phyloP scores from a whole-genome alignment of 2,113 vertebrate species.

The Ailuropoda melanoleuca region DNA sequence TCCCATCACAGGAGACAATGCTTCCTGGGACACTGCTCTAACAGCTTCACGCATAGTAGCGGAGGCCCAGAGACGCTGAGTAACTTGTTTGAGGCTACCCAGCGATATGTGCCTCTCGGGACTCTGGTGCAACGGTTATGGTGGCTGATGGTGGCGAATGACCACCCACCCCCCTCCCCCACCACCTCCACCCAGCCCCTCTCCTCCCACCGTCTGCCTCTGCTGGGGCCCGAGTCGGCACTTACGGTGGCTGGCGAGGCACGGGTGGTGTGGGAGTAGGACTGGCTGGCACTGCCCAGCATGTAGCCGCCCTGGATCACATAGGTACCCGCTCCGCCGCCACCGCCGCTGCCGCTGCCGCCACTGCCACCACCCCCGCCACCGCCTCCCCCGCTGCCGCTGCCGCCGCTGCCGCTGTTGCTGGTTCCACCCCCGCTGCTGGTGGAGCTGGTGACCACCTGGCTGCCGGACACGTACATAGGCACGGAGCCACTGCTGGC shows the following conservation, averaged over 20 bases:
- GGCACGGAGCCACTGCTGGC: constrained; percentile 87
- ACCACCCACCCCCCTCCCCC: fast-evolving
- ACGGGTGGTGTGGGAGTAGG: constrained; percentile 91
- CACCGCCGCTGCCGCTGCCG: constrained; percentile 62
- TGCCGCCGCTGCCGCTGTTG: constrained; percentile 31
- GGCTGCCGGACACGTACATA: constrained; percentile 91
- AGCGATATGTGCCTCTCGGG: not conserved
- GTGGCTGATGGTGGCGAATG: fast-evolving
- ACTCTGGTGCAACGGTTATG: not conserved
- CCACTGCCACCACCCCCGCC: constrained; percentile 55
- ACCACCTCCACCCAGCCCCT: not conserved
- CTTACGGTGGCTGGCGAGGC: constrained; percentile 94
- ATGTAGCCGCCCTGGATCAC: constrained; percentile 91
- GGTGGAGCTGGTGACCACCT: constrained; percentile 84
- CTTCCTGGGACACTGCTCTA: not conserved
- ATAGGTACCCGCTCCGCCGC: constrained; percentile 83
- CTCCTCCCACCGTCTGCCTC: not conserved
- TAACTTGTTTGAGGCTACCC: not conserved
- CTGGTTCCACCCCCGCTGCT: constrained; percentile 66
- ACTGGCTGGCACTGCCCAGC: constrained; percentile 90
- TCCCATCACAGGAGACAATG: not conserved
- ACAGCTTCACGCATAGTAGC: not conserved
- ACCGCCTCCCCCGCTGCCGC: constrained; percentile 79
- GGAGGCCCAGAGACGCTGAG: not conserved
- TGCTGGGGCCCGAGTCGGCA: not conserved